phyloP scores from a whole-genome alignment of 2,797 vertebrate genomes.

The Chaetodon trifasciatus region DNA sequence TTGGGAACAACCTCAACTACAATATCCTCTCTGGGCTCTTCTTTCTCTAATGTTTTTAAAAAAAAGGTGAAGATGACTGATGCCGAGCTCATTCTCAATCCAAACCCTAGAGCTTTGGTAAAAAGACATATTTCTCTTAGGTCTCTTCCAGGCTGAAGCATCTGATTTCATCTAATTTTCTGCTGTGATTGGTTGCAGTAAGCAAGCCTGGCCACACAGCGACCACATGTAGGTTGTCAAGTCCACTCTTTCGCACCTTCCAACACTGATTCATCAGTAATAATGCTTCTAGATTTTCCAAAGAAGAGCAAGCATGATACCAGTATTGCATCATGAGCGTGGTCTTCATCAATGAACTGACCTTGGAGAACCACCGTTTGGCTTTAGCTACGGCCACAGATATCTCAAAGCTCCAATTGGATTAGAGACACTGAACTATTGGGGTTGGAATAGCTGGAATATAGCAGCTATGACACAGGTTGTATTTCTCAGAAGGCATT shows the following conservation, averaged over 20 bases:
- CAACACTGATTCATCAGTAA: conserved; percentile 1
- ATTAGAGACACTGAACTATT: conserved; percentile 68
- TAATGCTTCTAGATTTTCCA: conserved; percentile 14
- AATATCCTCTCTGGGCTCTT: background rate
- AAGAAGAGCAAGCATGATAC: conserved; percentile 32
- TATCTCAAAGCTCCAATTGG: conserved; percentile 69
- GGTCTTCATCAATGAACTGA: conserved; percentile 39
- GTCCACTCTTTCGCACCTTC: background rate
- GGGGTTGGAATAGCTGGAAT: conserved; percentile 65
- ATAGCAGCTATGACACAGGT: conserved; percentile 62
- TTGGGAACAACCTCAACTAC: background rate
- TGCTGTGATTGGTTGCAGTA: background rate
- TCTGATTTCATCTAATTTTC: background rate
- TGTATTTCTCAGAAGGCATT: conserved; percentile 75
- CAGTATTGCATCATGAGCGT: conserved; percentile 29
- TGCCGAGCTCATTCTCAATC: background rate
- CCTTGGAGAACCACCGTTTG: conserved; percentile 39
- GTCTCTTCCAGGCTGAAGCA: background rate
- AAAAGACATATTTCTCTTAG: background rate
- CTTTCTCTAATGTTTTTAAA: background rate
- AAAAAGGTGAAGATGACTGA: background rate
- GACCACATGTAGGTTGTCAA: background rate
- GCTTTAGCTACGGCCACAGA: conserved; percentile 51
- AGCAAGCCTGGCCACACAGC: conserved; percentile 8
- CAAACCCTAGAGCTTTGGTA: background rate